phyloP scores from a whole-genome alignment of 2,113 vertebrate genomes.

The Protomyctophum bolini region DNA sequence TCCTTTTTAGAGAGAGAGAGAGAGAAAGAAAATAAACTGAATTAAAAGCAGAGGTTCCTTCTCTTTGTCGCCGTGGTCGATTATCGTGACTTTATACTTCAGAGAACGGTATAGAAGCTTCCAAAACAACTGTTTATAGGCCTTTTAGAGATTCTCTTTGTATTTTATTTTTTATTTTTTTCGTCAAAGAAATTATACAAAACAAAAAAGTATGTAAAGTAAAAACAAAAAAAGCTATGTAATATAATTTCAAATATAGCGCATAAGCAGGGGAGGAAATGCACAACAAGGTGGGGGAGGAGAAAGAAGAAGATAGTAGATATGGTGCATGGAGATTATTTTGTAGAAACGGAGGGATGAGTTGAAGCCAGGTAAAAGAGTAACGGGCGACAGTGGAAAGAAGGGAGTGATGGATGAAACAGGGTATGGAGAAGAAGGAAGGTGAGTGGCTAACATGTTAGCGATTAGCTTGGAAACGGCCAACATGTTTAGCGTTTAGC shows the following conservation, averaged over 20 bases:
- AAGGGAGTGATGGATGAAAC: slow-evolving; percentile 57
- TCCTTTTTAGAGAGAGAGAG: too few relatives aligned
- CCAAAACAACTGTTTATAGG: slow-evolving; percentile 72
- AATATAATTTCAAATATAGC: slow-evolving; percentile 35
- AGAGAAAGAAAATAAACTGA: too few relatives aligned
- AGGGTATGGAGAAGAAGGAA: slow-evolving; percentile 66
- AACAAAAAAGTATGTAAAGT: slow-evolving; percentile 59
- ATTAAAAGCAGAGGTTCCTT: too few relatives aligned
- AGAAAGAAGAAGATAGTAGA: slow-evolving; percentile 1
- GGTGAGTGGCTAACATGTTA: slow-evolving; percentile 27
- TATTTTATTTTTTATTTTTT: slow-evolving; percentile 71
- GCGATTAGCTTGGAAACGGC: slow-evolving; percentile 21
- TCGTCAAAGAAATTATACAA: slow-evolving; percentile 72
- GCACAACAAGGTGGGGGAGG: slow-evolving; percentile 43
- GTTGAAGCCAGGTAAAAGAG: too few relatives aligned
- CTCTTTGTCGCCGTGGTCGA: neutral
- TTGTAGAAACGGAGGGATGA: too few relatives aligned
- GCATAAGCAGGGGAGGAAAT: slow-evolving; percentile 20
- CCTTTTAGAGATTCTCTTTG: too few relatives aligned
- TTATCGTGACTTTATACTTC: slow-evolving; percentile 53
- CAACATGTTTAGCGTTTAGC: too few relatives aligned
- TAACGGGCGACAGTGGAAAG: neutral
- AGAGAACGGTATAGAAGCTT: slow-evolving; percentile 66
- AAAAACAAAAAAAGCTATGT: slow-evolving; percentile 66
- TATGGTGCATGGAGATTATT: too few relatives aligned